Conservation (phyloP, 1,140 invertebrate species). For the Drosophila varians region DNA sequence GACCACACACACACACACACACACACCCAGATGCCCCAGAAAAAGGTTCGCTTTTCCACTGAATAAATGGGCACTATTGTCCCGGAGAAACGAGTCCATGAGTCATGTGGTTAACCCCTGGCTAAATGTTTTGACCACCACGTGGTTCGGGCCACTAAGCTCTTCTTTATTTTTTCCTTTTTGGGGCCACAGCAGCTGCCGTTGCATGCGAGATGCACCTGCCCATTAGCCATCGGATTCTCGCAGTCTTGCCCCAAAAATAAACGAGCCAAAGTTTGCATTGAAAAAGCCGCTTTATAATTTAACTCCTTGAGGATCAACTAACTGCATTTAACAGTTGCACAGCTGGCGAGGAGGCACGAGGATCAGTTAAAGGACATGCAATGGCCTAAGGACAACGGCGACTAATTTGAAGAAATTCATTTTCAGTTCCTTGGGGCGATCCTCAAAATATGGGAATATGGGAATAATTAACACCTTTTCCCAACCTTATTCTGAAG, state of each 20-base stretch:
- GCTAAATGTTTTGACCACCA: constrained; percentile 30
- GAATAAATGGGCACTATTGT: constrained; percentile 12
- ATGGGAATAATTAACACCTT: not conserved
- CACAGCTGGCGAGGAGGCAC: constrained; percentile 56
- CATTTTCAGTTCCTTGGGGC: not conserved
- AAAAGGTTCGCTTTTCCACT: constrained; percentile 15
- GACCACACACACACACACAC: constrained; percentile 77
- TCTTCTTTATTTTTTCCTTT: constrained; percentile 2
- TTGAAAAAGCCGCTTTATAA: constrained; percentile 68
- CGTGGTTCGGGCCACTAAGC: constrained; percentile 30
- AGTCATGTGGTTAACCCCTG: constrained; percentile 42
- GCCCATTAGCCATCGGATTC: constrained; percentile 1
- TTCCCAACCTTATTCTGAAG: not conserved
- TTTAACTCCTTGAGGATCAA: constrained; percentile 46
- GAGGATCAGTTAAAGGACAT: constrained; percentile 9
- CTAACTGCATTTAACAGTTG: constrained; percentile 75
- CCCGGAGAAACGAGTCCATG: constrained; percentile 14
- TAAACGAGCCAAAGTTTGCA: not conserved
- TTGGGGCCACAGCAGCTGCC: constrained; percentile 30
- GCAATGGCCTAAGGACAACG: constrained; percentile 15
- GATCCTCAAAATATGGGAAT: not conserved
- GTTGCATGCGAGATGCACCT: not conserved
- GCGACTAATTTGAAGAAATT: constrained; percentile 14
- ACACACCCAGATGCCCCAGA: constrained; percentile 45
- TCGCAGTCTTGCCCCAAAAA: not conserved